A percentile compares a stretch with the other conserved stretches of the same genome.
phyloP scores from a whole-genome alignment of 2,888 invertebrate species.

The Tipula confusa region DNA sequence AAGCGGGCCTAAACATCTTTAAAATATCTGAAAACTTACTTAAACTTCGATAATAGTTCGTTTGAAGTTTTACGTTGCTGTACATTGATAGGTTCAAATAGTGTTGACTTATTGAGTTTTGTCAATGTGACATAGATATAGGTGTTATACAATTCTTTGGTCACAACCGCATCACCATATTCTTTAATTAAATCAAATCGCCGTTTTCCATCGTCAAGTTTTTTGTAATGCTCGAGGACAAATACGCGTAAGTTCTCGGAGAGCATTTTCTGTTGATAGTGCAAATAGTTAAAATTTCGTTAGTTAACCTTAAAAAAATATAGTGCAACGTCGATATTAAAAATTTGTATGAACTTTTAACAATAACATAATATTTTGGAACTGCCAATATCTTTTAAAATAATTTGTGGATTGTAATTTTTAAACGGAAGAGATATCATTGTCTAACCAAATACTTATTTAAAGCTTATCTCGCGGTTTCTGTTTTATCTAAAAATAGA shows the following conservation, averaged over 20 bases:
- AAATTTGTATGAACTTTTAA: too few species aligned
- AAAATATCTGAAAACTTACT: not conserved
- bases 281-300: too few species aligned
- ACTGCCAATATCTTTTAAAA: too few species aligned
- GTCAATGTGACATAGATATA: not conserved
- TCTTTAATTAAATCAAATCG: not conserved
- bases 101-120: not conserved
- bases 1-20: too few species aligned
- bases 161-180: constrained; percentile 5
- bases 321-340: too few species aligned
- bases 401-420: too few species aligned
- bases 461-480: too few species aligned
- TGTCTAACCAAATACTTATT: too few species aligned
- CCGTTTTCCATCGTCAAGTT: not conserved
- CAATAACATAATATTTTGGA: too few species aligned
- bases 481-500: too few species aligned
- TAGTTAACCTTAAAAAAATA: too few species aligned
- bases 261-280: not conserved
- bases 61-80: not conserved
- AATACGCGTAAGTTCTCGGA: not conserved
- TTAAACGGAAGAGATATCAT: too few species aligned
- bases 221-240: not conserved
- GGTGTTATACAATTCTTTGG: not conserved
- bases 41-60: constrained; percentile 21
- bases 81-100: not conserved